Evolutionary conservation across 2,113 vertebrate species (phyloP), one percentile per base, ranked within the genome.

Genomic region (Heliornis fulica): DNA sequence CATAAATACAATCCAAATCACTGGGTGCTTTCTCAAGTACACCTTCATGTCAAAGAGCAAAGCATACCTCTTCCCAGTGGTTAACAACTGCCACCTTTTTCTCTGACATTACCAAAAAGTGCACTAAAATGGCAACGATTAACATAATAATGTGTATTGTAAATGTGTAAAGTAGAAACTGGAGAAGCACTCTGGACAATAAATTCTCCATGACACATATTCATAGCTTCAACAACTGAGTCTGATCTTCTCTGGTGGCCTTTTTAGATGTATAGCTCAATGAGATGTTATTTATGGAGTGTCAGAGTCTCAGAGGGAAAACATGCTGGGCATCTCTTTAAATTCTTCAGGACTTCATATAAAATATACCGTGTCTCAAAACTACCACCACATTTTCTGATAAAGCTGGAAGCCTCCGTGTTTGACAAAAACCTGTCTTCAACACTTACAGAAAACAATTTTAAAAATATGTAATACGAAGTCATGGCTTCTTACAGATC

Each of bases 271-370:
- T 11, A 9, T 20, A 88, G 75, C 54, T 94, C 84, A 87, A 94
- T 34, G 54, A 83, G 70, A 77, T 51, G 32, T 88, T 95, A 95
- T 94, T 92, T 95, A 90, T 87, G 60, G 68, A 88, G 60, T 68
- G 64, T 74, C 79, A 83, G 21, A 83, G 43, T 25, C 75, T 83
- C 64, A 64, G 72, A 80, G 19, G 81, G 10, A 8, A 43, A 93
- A 32, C 31, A 88, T 21, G 51, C 54, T 56, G 59, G 41, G 63
- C 46, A 86, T 89, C 36, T 83, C 82, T 88, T 75, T 60, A 84
- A 70, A 96, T 93, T 92, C 71, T 21, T 66, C 38, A 29, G 12
- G 31, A 78, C 11, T 72, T 87, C 48, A 38, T 45, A 45, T 53
- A 85, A 86, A 89, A 48, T 53, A 57, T 15, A 13, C 2, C 13